These are phyloP conservation scores for Caenorhabditis drosophilae DNA, from an alignment of 2,888 invertebrate genomes.

Conservation along the genomic window DNA sequence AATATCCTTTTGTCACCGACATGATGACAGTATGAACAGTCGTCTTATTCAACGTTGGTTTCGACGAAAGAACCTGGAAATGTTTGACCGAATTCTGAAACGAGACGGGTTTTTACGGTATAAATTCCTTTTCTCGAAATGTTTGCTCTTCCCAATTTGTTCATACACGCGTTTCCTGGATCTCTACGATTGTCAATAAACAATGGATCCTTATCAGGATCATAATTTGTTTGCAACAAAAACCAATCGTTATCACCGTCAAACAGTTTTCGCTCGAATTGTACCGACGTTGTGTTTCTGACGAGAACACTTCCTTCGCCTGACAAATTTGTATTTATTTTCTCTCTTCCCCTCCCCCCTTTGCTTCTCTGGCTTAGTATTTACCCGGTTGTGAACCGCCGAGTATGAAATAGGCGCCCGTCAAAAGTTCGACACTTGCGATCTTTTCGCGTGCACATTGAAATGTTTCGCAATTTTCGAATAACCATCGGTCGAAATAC, in stretches of 20 bases:
- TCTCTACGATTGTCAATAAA: slow-evolving; percentile 73
- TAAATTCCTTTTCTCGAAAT: slow-evolving; percentile 69
- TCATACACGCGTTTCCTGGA: slow-evolving; percentile 73
- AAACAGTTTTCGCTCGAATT: slow-evolving; percentile 45
- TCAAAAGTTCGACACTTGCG: slow-evolving; percentile 39
- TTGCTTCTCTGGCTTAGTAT: no score
- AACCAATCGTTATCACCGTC: slow-evolving; percentile 54
- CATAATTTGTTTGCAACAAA: slow-evolving; percentile 59
- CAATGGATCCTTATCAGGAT: slow-evolving; percentile 61
- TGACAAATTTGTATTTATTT: slow-evolving; percentile 1
- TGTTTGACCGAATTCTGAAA: slow-evolving; percentile 44
- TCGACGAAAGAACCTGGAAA: slow-evolving; percentile 48
- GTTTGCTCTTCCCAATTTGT: slow-evolving; percentile 68
- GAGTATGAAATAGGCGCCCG: slow-evolving; percentile 54
- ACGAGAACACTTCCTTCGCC: slow-evolving; percentile 54
- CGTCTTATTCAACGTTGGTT: slow-evolving; percentile 54
- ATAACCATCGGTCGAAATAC: slow-evolving; percentile 55
- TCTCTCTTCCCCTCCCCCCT: not conserved
- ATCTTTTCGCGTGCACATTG: slow-evolving; percentile 53
- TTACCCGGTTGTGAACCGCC: slow-evolving; percentile 20
- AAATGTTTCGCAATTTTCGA: slow-evolving; percentile 46
- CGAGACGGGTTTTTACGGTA: slow-evolving; percentile 69
- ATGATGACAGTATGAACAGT: slow-evolving; percentile 56
- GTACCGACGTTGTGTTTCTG: slow-evolving; percentile 49
- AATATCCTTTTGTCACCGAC: slow-evolving; percentile 47